Base-by-base conservation (phyloP, 2,888 invertebrate species). In the Corythucha ciliata region DNA sequence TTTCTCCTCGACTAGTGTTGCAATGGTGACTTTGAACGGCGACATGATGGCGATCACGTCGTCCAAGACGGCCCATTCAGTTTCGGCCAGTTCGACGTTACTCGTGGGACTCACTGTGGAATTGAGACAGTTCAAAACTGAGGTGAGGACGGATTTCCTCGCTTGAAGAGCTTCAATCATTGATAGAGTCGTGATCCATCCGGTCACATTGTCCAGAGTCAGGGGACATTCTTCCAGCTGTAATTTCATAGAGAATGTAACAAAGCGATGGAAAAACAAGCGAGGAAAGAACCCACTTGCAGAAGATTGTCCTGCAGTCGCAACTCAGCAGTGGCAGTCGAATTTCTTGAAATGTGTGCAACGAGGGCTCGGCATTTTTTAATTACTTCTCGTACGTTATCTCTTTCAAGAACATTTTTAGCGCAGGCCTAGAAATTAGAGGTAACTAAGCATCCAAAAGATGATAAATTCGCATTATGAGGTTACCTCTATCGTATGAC, bases 1-100 rank as follows among this genome's bases (percentile, higher is more conserved):
- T 57, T 71, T 72, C 48, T 72, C 72, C 57, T 73, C 72, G 46
- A 70, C 69, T 2, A 73, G 62, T 0, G 72, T 72, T 63, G 70
- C 68, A 18, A 70, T 69, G 2, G 71, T 72, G 20, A n/a, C n/a
- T 65, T 72, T 72, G 37, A 72, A 70, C 2, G 72, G 72, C 39
- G 71, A 69, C 2, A 72, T 62, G 10, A 71, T 70, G 27, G 63
- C 64, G 3, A 72, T 66, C 6, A 72, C 61, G 57, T 72, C 71
- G 36, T 67, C 67, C 6, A 72, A 61, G 4, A 70, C 58, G 36
- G 65, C 64, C 72, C 72, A 72, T 18, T 72, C 69, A 1, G 68
- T 66, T 2, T 63, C 62, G 4, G 63, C 61, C 2, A 72, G 56
- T 37, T 67, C 63, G 8, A 69, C 57, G 4, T 58, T 53, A 3